A percentile compares a stretch with the other conserved stretches of the same genome.
These are phyloP conservation scores for Drosophila nigrodunni DNA, from an alignment of 1,140 invertebrate species.

Conservation along the genomic window DNA sequence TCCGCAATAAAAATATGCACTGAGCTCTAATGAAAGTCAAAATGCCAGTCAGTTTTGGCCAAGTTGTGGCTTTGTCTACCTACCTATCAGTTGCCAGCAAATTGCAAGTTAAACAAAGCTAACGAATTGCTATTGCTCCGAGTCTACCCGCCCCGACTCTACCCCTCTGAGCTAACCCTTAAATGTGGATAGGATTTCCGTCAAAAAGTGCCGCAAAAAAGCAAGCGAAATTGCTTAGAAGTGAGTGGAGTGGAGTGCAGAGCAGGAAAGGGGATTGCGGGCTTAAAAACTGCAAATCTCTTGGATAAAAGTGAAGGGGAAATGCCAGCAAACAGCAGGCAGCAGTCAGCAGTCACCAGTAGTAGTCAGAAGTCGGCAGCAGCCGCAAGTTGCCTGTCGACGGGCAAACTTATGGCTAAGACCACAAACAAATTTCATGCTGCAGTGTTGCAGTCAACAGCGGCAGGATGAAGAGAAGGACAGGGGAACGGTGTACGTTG, in stretches of 20 bases:
- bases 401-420: slow-evolving; percentile 82
- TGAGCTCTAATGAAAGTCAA: slow-evolving; percentile 72
- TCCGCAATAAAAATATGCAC: slow-evolving; percentile 37
- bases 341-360: slow-evolving; percentile 12
- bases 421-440: slow-evolving; percentile 81
- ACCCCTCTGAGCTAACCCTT: background rate
- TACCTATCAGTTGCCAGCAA: slow-evolving; percentile 79
- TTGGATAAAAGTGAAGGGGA: slow-evolving; percentile 28
- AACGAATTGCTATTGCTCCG: slow-evolving; percentile 61
- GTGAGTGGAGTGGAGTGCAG: slow-evolving; percentile 12
- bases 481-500: background rate
- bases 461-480: background rate
- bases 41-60: slow-evolving; percentile 61
- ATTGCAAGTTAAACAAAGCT: slow-evolving; percentile 83
- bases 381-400: slow-evolving; percentile 76
- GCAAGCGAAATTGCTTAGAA: slow-evolving; percentile 56
- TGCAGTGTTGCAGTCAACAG: slow-evolving; percentile 49
- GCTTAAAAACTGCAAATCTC: slow-evolving; percentile 70
- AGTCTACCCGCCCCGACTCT: too few species aligned
- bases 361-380: slow-evolving; percentile 27
- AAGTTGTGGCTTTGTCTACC: slow-evolving; percentile 57
- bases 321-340: slow-evolving; percentile 24
- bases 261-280: slow-evolving; percentile 9
- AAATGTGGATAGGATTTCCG: slow-evolving; percentile 67
- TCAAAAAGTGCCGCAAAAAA: slow-evolving; percentile 71